Evolutionary conservation across 1,140 invertebrate species (phyloP), one percentile per base, ranked within the genome.

Genomic region (Thaumatotibia leucotreta): DNA sequence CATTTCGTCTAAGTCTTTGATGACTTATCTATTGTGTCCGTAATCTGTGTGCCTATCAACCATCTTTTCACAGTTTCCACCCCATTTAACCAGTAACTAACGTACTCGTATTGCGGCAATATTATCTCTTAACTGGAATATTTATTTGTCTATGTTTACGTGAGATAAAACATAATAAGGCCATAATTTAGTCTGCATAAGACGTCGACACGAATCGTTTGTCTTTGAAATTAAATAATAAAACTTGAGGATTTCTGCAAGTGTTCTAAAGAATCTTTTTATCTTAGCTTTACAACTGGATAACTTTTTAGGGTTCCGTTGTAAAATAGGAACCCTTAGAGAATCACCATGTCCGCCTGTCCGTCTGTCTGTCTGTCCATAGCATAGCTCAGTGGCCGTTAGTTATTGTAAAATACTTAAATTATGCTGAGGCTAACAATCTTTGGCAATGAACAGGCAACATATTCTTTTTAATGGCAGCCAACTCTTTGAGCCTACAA

Each of bases 221-320:
- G 69, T 29, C 61, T 45, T 67, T 65, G 62, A 76, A 68, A 85
- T 83, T 81, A 81, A 85, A 83, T 82, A 75, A 72, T 65, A 35
- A 71, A 70, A 70, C 74, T n/a, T n/a, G 69, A 70, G 22, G 14
- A 11, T 39, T 32, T 75, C 70, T 39, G n/a, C 10, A 39, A n/a
- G 35, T 17, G 14, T 8, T n/a, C 11, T 5, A 2, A 11, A 33
- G 11, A 1, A 39, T 35, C 3, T 33, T 33, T 9, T 2, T 1
- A n/a, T n/a, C 2, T 20, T 20, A 17, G 31, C 4, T 32, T 32
- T 32, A 32, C 10, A 5, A 32, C 31, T 32, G 4, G 4, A 10
- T 32, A 32, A 5, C 10, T 32, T 32, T 32, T 32, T 32, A 32
- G 31, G 10, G 31, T 32, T 32, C 10, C 31, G 31, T 32, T 5